These are phyloP conservation scores for Liopterus haemorrhoidalis DNA, from an alignment of 2,888 invertebrate genomes.

Conservation along the genomic window DNA sequence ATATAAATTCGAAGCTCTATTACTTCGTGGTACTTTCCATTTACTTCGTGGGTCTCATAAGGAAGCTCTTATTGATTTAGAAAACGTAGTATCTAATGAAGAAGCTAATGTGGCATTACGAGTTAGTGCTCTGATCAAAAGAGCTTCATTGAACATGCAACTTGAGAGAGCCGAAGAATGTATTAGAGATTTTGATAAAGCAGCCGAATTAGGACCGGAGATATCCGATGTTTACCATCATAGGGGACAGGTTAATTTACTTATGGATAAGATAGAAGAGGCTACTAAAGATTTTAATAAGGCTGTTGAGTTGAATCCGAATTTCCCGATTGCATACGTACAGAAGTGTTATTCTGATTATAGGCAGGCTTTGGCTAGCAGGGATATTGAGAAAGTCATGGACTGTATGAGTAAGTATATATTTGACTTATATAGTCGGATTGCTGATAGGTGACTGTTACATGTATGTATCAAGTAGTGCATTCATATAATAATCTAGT, in stretches of 20 bases:
- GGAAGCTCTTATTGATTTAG: constrained; percentile 66
- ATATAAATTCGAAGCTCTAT: constrained; percentile 62
- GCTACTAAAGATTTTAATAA: constrained; percentile 78
- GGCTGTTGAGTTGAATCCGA: constrained; percentile 73
- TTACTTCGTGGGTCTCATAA: constrained; percentile 70
- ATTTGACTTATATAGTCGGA: too few relatives aligned
- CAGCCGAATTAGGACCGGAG: constrained; percentile 68
- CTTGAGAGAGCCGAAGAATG: constrained; percentile 67
- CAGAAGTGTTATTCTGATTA: constrained; percentile 90
- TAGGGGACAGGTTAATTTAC: constrained; percentile 78
- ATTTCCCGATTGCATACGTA: constrained; percentile 78
- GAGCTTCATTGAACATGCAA: constrained; percentile 80
- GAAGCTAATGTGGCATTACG: constrained; percentile 58
- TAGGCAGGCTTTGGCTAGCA: constrained; percentile 58
- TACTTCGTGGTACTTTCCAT: constrained; percentile 81
- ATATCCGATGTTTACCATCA: constrained; percentile 85
- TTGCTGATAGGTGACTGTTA: too few relatives aligned
- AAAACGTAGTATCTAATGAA: constrained; percentile 60
- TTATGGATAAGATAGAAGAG: constrained; percentile 73
- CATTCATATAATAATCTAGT: too few relatives aligned
- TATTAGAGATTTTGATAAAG: constrained; percentile 71
- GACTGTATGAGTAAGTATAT: constrained; percentile 29
- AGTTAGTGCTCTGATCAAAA: constrained; percentile 82
- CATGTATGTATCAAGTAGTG: too few relatives aligned
- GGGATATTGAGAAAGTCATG: constrained; percentile 42